Conservation (phyloP, 1,140 invertebrate species). For the Zaprionus davidi region DNA sequence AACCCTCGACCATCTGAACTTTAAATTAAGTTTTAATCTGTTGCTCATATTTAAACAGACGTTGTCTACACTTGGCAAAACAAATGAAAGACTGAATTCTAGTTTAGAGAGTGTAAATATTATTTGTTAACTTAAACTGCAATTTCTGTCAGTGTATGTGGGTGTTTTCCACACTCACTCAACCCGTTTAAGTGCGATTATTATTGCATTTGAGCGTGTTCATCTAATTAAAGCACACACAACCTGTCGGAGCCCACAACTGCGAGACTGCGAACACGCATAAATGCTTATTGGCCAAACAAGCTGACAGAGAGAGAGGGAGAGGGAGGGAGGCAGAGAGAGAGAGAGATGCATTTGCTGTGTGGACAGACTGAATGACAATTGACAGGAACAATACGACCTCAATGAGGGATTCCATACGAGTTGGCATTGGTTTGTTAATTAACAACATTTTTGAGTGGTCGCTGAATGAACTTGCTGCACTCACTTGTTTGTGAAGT, state of each 20-base stretch:
- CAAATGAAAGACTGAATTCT: no score
- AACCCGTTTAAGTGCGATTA: conserved; percentile 1
- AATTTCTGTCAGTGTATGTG: neutral
- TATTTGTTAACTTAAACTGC: no score
- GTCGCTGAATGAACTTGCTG: conserved; percentile 26
- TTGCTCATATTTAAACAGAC: conserved; percentile 80
- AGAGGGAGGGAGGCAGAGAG: neutral
- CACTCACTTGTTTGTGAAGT: conserved; percentile 8
- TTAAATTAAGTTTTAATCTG: conserved; percentile 82
- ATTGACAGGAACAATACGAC: conserved; percentile 11
- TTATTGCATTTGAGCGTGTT: conserved; percentile 5
- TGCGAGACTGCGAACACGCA: conserved; percentile 14
- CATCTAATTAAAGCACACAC: conserved; percentile 13
- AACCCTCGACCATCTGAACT: conserved; percentile 57
- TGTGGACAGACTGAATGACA: neutral
- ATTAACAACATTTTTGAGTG: conserved; percentile 49
- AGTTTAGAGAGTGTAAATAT: no score
- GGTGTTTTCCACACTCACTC: neutral
- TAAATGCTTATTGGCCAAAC: conserved; percentile 31
- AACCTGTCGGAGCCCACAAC: conserved; percentile 16
- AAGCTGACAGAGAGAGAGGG: neutral
- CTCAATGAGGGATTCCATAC: conserved; percentile 16
- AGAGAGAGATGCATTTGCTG: neutral
- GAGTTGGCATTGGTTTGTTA: conserved; percentile 25
- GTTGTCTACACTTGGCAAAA: conserved; percentile 9